Percentiles rank a stretch among this genome's conserved stretches.
Conservation (phyloP, 2,113 vertebrate genomes). For the Indri indri region DNA sequence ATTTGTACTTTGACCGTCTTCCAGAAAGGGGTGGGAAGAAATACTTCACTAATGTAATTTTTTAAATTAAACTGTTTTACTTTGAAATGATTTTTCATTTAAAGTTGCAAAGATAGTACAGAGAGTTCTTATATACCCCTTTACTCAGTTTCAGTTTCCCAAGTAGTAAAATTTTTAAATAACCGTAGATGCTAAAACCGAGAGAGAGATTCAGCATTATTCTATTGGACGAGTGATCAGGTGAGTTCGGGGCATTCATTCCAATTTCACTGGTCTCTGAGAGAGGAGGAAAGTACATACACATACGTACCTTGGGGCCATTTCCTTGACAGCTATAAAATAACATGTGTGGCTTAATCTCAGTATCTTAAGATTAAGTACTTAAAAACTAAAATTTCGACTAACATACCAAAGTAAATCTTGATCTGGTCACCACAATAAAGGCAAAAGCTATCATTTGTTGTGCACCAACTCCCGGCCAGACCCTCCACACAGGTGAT, state of each 20-base stretch:
- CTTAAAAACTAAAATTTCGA: slow-evolving; percentile 51
- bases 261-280: background rate
- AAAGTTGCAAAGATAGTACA: background rate
- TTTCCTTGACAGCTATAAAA: background rate
- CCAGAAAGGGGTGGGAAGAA: slow-evolving; percentile 67
- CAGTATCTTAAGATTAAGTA: background rate
- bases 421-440: slow-evolving; percentile 7
- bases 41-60: background rate
- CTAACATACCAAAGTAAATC: background rate
- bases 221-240: background rate
- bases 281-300: too few species aligned
- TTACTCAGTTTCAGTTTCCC: background rate
- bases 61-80: background rate
- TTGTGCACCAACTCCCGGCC: background rate
- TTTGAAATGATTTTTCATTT: background rate
- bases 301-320: background rate
- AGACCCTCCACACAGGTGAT: rapidly evolving
- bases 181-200: background rate
- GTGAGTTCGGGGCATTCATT: background rate
- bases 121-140: background rate
- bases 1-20: slow-evolving; percentile 71
- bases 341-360: background rate
- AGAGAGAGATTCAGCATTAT: background rate
- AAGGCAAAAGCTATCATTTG: background rate
- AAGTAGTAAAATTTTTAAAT: background rate